Evolutionary conservation across 2,113 vertebrate species (phyloP), one percentile per base, ranked within the genome.

Genomic region (Origma solitaria): DNA sequence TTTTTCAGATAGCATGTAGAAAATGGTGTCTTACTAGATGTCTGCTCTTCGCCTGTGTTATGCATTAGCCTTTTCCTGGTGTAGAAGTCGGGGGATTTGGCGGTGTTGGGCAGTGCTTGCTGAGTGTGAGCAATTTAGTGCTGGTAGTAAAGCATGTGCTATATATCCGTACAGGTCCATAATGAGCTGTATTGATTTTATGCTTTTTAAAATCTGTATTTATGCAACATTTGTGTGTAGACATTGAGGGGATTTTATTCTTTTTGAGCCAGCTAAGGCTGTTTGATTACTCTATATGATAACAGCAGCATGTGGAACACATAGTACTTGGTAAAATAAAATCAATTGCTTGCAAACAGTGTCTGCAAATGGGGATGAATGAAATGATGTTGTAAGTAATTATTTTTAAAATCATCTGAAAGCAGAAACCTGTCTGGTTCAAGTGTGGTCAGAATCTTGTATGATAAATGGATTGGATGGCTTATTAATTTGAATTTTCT

Each of bases 1-100:
- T 62, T 82, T 51, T 58, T 31, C 93, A 96, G 92, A 82, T 96
- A 66, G 13, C 13, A 1, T 37, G 40, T 44, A 64, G 90, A 91
- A 96, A 92, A 95, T 91, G 95, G 88, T 96, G 88, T 78, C 88
- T 75, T 57, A 44, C 44, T 71, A 44, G 85, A 70, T 83, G 76
- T 56, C 82, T 72, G 42, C 64, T 93, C 31, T 49, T 53, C 9
- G 14, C 3, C 53, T 77, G 1, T 57, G 4, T 31, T n/a, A 2
- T 15, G 50, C 31, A 3, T 90, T 60, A 82, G 45, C 37, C 62
- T 45, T 91, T 72, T 65, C 20, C 20, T 28, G 69, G 53, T 33
- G 56, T 54, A 17, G 15, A 24, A 30, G 27, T 23, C 10, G 24
- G 69, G 50, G 23, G 25, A 14, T 16, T 72, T 5, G 42, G 54